Evolutionary conservation across 2,888 invertebrate genomes (phyloP).

Genomic region (Microdon myrmicae): DNA sequence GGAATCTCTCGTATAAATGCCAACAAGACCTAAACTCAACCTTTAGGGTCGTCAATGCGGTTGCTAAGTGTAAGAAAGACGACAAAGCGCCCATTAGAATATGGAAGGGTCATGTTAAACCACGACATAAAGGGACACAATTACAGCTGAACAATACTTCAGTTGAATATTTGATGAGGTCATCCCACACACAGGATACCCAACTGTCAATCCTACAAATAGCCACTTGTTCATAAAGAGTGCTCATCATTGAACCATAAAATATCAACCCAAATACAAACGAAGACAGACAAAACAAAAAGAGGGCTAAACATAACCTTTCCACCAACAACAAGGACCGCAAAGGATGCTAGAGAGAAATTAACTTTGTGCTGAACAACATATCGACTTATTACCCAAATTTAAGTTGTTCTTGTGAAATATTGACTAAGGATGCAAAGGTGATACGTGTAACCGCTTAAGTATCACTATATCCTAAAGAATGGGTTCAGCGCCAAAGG

Average conservation of each 20-base stretch:
- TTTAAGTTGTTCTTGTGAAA: constrained; percentile 45
- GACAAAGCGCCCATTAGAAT: constrained; percentile 24
- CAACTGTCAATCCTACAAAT: constrained; percentile 7
- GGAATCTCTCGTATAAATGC: too few species aligned
- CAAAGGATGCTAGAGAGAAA: constrained; percentile 22
- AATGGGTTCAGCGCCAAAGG: too few species aligned
- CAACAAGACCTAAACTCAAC: too few species aligned
- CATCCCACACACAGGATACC: constrained; percentile 23
- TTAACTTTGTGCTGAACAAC: constrained; percentile 51
- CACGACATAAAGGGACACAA: constrained; percentile 36
- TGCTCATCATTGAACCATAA: constrained; percentile 40
- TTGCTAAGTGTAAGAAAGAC: too few species aligned
- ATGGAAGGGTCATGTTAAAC: constrained; percentile 38
- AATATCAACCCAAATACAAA: constrained; percentile 47
- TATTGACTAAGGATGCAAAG: constrained; percentile 50
- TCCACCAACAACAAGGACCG: constrained; percentile 1
- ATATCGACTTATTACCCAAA: constrained; percentile 49
- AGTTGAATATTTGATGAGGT: constrained; percentile 32
- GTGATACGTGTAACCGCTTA: too few species aligned
- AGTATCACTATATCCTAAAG: too few species aligned
- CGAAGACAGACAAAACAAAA: constrained; percentile 16
- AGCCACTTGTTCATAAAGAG: constrained; percentile 13
- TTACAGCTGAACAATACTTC: constrained; percentile 35
- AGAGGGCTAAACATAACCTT: not conserved
- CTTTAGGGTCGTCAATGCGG: too few species aligned